Evolutionary conservation across 2,888 invertebrate species (phyloP), one percentile per base, ranked within the genome.

Genomic region (Lithophane semibrunnea): DNA sequence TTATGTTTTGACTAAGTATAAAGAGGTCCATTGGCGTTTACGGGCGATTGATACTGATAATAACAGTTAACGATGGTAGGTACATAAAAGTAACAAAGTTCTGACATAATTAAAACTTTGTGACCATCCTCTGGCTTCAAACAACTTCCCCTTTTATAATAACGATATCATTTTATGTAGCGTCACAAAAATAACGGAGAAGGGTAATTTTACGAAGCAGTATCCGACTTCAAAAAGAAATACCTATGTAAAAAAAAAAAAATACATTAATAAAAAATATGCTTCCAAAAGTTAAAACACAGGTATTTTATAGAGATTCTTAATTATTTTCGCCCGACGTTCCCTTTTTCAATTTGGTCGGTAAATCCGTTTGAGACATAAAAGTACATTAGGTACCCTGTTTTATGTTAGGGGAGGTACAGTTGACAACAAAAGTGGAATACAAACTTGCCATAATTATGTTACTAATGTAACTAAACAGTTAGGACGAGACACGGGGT

Each of bases 281-380:
- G 60, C 29, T 47, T 58, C 12, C 21, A 47, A 47, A 60, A 37
- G 18, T 58, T 58, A 8, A 78, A 75, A 67, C 54, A 68, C 63
- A 69, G 73, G n/a, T 73, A 73, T 61, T 29, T 29, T 29, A 37
- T 21, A 72, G 44, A 76, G 37, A 56, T n/a, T 64, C 66, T 52
- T 75, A 77, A 86, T 83, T 86, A 86, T 79, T 72, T 63, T 76
- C 58, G 64, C 29, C 61, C 44, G 21, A 60, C 54, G 49, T n/a
- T 77, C 74, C 75, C 21, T 37, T 68, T 66, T 68, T 37, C 54
- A 68, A 68, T 68, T 68, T 54, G 16, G 37, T n/a, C 16, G 16
- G 37, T 29, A 52, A 67, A 67, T 67, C 52, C 16, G 67, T 56
- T 56, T 68, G 29, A 16, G 67, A 52, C 52, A n/a, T 54, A 54